phyloP scores from a whole-genome alignment of 2,113 vertebrate species.

The Oceanites oceanicus region DNA sequence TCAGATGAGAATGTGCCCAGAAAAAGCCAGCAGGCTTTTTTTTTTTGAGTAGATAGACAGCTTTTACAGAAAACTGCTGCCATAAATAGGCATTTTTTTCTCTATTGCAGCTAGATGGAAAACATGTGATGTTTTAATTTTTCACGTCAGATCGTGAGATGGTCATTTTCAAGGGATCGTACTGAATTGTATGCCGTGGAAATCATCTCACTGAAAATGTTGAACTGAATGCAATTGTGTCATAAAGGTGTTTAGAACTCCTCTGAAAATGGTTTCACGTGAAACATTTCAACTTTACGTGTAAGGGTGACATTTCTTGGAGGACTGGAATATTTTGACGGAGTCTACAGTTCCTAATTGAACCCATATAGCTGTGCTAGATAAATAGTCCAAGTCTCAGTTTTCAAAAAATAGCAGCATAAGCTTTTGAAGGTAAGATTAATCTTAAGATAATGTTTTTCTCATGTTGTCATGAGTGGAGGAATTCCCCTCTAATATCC shows the following conservation, averaged over 20 bases:
- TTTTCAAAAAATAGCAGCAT: conserved; percentile 40
- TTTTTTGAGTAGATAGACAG: not conserved
- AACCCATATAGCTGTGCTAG: not conserved
- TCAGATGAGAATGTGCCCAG: conserved; percentile 10
- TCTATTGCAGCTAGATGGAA: not conserved
- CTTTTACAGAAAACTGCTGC: conserved; percentile 17
- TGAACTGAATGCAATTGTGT: not conserved
- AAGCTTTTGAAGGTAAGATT: conserved; percentile 45
- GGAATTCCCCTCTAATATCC: conserved; percentile 60
- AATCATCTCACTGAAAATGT: not conserved
- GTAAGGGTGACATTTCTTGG: not conserved
- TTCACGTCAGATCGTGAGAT: not conserved
- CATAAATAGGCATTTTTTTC: not conserved
- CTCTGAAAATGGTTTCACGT: not conserved
- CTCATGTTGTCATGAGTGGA: conserved; percentile 62
- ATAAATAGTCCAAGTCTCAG: not conserved
- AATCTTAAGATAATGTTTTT: conserved; percentile 54
- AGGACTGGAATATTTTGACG: not conserved
- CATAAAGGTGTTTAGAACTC: not conserved
- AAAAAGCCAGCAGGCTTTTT: not conserved
- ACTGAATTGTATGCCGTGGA: not conserved
- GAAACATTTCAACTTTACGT: not conserved
- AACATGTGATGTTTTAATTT: conserved; percentile 11
- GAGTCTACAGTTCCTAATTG: not conserved
- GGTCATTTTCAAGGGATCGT: not conserved